phyloP scores from a whole-genome alignment of 2,113 vertebrate genomes.

The Cervus canadensis region DNA sequence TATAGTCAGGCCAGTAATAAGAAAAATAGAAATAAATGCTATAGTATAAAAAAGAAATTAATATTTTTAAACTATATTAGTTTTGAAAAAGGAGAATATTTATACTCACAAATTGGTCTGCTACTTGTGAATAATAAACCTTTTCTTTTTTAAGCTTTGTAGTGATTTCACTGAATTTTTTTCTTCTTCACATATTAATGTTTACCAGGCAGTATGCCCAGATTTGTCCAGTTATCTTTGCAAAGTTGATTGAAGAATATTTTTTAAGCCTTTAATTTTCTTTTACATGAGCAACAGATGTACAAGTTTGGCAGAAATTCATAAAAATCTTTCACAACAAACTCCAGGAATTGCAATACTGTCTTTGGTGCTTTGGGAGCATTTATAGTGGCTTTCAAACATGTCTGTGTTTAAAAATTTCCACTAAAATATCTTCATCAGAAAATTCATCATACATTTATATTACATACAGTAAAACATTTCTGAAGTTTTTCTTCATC shows the following conservation, averaged over 20 bases:
- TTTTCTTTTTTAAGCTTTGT: background rate
- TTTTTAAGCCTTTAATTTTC: conserved; percentile 18
- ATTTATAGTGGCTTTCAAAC: background rate
- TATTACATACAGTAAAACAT: background rate
- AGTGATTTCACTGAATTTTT: background rate
- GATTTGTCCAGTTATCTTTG: background rate
- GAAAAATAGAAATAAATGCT: conserved; percentile 16
- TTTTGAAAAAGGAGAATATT: conserved; percentile 8
- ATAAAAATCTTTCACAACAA: background rate
- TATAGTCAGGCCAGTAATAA: background rate
- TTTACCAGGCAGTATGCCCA: background rate
- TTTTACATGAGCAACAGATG: conserved; percentile 9
- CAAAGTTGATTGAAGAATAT: background rate
- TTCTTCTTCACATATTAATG: background rate
- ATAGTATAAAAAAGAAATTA: background rate
- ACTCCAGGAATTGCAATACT: background rate
- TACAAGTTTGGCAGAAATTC: background rate
- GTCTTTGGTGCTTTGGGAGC: background rate
- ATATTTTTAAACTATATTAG: background rate
- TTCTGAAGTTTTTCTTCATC: background rate
- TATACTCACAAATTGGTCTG: background rate
- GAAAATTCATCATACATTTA: conserved; percentile 6
- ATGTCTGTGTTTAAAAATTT: background rate
- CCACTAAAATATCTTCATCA: background rate
- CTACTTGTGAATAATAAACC: background rate